Base-by-base conservation (phyloP, 2,888 invertebrate species). In the Stenoptilia bipunctidactyla region DNA sequence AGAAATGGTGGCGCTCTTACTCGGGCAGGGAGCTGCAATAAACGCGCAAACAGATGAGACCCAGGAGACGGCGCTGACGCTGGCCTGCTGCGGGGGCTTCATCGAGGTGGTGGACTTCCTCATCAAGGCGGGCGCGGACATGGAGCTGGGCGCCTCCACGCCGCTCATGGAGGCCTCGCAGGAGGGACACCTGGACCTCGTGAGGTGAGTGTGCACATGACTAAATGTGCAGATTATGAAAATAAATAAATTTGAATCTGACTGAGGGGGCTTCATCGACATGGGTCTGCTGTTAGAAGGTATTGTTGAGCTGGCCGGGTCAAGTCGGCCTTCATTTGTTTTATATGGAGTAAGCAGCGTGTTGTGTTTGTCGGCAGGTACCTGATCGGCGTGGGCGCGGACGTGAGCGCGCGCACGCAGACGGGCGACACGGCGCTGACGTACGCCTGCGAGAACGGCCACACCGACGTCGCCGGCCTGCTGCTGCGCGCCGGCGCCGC, bases 31-130 rank as follows among this genome's bases (percentile, higher is more conserved):
- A 53, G 98, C 98, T 37, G 93, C 96, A 64, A 97, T 99, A 67
- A 98, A 99, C 85, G 96, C 97, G 47, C 97, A 97, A 75, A 98
- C 98, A 1, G 98, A 98, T 71, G 98, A 99, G 74, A 98, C 98
- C 1, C 97, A 98, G 68, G 97, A 97, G 80, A 98, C 97, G 0
- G 96, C 97, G 1, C 77, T 97, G 15, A 97, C 97, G 9, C 84
- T 97, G 47, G 96, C 97, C 10, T 96, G 96, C 67, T 96, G 96
- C 73, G 96, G 96, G 15, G 97, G 97, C 51, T 98, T 97, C 73
- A 89, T 94, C 35, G 97, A 98, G 67, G 85, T 85, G 37, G 96
- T 97, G 0, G 96, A 97, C 70, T 96, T 96, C 76, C 89, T 99
- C 39, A 92, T 97, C 54, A 95, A 95, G 70, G 94, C 96, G 38